phyloP scores from a whole-genome alignment of 1,140 invertebrate species.

The Diorhabda elongata region DNA sequence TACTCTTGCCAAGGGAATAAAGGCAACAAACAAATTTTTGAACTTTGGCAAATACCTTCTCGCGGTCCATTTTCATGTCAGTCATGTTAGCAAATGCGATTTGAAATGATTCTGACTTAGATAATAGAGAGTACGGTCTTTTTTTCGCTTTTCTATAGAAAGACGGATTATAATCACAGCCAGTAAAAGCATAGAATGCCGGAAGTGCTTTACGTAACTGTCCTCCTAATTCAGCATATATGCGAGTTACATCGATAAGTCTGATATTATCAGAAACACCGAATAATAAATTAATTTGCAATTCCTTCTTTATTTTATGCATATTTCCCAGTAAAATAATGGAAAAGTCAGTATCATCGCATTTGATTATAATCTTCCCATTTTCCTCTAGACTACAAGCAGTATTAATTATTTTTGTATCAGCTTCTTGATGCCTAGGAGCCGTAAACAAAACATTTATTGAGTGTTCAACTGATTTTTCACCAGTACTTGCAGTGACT shows the following conservation, averaged over 20 bases:
- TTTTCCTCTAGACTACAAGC: not conserved
- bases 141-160: constrained; percentile 8
- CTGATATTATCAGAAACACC: constrained; percentile 5
- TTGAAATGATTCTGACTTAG: too few species aligned
- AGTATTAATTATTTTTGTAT: constrained; percentile 10
- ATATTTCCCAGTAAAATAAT: not conserved
- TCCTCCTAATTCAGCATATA: not conserved
- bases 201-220: not conserved
- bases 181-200: constrained; percentile 12
- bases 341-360: not conserved
- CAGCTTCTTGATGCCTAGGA: constrained; percentile 10
- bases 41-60: too few species aligned
- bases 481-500: constrained; percentile 1
- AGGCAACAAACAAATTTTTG: too few species aligned
- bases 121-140: too few species aligned
- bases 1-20: too few species aligned
- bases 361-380: constrained; percentile 10
- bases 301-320: not conserved
- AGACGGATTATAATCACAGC: constrained; percentile 2
- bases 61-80: too few species aligned
- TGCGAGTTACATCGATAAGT: not conserved
- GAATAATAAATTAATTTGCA: constrained; percentile 4
- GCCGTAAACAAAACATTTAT: not conserved
- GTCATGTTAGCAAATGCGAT: too few species aligned
- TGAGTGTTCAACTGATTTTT: constrained; percentile 5